Evolutionary conservation across 2,113 vertebrate genomes (phyloP).

Genomic region (Vombatus ursinus): DNA sequence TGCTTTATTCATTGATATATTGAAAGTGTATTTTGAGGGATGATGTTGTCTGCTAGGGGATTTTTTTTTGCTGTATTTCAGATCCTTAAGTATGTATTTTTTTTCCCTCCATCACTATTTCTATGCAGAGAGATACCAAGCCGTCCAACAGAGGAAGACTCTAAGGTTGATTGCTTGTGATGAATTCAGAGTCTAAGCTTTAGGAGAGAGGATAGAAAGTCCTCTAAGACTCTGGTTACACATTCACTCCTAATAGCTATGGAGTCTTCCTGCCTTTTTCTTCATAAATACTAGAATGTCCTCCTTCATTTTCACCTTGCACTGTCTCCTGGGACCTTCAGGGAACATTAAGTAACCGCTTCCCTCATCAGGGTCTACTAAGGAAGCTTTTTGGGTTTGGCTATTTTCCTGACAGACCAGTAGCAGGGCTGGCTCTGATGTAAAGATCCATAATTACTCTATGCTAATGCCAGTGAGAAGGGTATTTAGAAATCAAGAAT

Average conservation of each 20-base stretch:
- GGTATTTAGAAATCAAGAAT: conserved; percentile 5
- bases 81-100: neutral
- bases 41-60: neutral
- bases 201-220: neutral
- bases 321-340: neutral
- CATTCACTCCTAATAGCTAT: neutral
- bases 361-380: neutral
- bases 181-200: neutral
- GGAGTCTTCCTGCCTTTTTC: neutral
- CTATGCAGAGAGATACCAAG: neutral
- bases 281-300: neutral
- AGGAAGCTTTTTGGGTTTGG: conserved; percentile 29
- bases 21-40: neutral
- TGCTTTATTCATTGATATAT: neutral
- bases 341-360: conserved; percentile 21
- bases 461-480: conserved; percentile 26
- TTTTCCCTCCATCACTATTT: neutral
- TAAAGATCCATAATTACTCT: conserved; percentile 46
- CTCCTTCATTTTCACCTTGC: neutral
- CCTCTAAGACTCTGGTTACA: neutral
- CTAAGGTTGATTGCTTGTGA: neutral
- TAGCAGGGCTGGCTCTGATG: neutral
- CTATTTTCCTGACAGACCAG: conserved; percentile 39
- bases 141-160: neutral
- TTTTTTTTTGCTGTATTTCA: neutral